Conservation (phyloP, 2,888 invertebrate species). For the Timema podura region DNA sequence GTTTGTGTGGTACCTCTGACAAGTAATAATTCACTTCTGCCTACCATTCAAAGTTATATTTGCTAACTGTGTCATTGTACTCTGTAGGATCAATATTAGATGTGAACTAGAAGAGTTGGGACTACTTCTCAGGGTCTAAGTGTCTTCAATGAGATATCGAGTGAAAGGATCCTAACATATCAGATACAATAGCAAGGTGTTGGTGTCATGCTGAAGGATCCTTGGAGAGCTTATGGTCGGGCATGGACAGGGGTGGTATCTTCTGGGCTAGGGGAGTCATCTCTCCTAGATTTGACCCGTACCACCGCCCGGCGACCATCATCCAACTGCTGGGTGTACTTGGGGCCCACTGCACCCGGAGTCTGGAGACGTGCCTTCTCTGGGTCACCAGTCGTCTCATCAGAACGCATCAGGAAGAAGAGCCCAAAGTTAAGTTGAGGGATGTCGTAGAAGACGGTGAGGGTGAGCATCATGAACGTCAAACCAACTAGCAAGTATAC, state of each 20-base stretch:
- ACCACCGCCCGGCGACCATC: conserved; percentile 59
- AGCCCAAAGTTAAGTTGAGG: conserved; percentile 81
- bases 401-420: conserved; percentile 63
- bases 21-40: too few species aligned
- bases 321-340: conserved; percentile 49
- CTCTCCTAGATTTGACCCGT: conserved; percentile 59
- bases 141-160: too few species aligned
- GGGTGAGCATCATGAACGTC: conserved; percentile 76
- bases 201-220: not conserved
- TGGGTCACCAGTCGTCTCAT: conserved; percentile 54
- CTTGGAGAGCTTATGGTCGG: conserved; percentile 37
- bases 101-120: too few species aligned
- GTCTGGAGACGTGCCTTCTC: conserved; percentile 65
- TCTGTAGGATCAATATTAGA: too few species aligned
- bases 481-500: conserved; percentile 77
- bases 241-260: conserved; percentile 62
- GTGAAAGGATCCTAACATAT: not conserved
- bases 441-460: conserved; percentile 84
- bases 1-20: too few species aligned
- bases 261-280: conserved; percentile 68
- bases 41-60: too few species aligned
- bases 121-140: too few species aligned
- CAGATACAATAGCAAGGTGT: not conserved
- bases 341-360: conserved; percentile 46
- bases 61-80: too few species aligned